phyloP scores from a whole-genome alignment of 2,113 vertebrate genomes.

The Hylia prasina region DNA sequence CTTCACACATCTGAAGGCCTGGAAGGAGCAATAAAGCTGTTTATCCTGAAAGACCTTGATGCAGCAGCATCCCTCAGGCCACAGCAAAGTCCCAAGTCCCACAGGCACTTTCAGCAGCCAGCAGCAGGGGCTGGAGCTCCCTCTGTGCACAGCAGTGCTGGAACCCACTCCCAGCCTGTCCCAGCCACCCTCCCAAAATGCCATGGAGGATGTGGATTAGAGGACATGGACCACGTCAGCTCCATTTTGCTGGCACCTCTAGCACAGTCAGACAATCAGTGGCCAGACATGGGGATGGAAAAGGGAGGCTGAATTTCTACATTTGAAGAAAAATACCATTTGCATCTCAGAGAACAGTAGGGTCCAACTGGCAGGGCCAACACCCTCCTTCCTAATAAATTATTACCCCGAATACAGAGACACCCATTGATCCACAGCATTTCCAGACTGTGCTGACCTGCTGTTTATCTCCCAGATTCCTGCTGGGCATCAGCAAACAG shows the following conservation, averaged over 20 bases:
- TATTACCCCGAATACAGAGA: background rate
- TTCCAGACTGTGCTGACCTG: background rate
- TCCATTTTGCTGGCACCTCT: background rate
- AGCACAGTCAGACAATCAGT: background rate
- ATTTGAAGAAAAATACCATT: background rate
- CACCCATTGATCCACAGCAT: background rate
- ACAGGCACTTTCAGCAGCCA: background rate
- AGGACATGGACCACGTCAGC: fast-evolving
- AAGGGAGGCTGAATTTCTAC: background rate
- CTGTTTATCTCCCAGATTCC: background rate
- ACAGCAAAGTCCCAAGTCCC: background rate
- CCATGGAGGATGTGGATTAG: fast-evolving
- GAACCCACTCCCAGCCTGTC: background rate
- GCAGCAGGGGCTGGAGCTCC: background rate
- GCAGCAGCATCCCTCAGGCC: background rate
- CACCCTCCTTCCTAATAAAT: background rate
- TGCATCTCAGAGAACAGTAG: background rate
- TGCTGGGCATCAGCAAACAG: background rate
- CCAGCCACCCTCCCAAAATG: background rate
- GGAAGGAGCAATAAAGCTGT: background rate
- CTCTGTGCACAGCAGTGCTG: fast-evolving
- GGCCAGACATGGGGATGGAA: background rate
- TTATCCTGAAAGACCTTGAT: background rate
- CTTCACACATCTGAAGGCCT: background rate
- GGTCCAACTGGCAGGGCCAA: background rate